phyloP scores from a whole-genome alignment of 1,140 invertebrate species.

The Zophobas atratus region DNA sequence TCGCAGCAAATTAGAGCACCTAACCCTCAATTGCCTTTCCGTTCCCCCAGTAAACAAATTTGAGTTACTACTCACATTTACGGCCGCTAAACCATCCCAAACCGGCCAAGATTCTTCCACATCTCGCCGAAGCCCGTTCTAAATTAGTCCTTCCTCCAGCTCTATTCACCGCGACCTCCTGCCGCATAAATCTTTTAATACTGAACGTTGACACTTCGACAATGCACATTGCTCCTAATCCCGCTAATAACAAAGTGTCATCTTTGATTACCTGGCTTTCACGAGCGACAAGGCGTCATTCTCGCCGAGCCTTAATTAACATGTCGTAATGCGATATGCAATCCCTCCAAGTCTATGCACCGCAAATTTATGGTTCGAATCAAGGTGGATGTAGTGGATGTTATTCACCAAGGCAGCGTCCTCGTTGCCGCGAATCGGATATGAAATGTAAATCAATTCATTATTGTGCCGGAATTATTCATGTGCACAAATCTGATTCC shows the following conservation, averaged over 20 bases:
- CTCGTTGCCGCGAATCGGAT: conserved; percentile 18
- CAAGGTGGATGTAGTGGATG: conserved; percentile 23
- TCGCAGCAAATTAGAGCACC: too few species aligned
- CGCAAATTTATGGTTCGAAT: conserved; percentile 25
- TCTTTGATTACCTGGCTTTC: neutral
- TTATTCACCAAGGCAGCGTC: conserved; percentile 33
- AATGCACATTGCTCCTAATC: neutral
- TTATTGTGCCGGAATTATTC: conserved; percentile 33
- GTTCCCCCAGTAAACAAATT: too few species aligned
- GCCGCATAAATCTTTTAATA: too few species aligned
- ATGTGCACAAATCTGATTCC: conserved; percentile 36
- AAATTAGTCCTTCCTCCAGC: too few species aligned
- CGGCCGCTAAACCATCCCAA: too few species aligned
- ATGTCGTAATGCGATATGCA: conserved; percentile 36
- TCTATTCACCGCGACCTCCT: too few species aligned
- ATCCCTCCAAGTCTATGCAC: conserved; percentile 19
- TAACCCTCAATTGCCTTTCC: too few species aligned
- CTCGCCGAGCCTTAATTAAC: conserved; percentile 15
- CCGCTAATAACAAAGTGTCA: neutral
- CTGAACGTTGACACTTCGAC: neutral
- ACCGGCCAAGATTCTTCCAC: too few species aligned
- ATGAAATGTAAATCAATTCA: conserved; percentile 39
- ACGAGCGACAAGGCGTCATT: neutral
- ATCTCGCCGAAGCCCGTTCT: too few species aligned
- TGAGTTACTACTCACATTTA: too few species aligned